Evolutionary conservation across 1,140 invertebrate species (phyloP).

Genomic region (Manduca sexta): DNA sequence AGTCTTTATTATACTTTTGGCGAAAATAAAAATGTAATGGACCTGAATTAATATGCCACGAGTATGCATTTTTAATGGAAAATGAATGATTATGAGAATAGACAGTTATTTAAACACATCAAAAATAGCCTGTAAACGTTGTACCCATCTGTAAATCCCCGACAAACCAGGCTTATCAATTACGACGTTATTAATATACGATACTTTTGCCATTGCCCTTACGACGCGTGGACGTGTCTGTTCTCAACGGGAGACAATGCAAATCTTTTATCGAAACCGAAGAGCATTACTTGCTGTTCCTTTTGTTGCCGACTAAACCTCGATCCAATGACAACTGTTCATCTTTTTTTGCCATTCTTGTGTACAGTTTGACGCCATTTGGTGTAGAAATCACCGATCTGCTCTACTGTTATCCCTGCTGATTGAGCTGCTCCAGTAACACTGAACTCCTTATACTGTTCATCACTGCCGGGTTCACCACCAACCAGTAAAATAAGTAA

Average conservation of each 20-base stretch:
- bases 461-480: constrained; percentile 37
- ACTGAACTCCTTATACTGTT: constrained; percentile 63
- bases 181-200: constrained; percentile 1
- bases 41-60: too few species aligned
- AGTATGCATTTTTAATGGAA: too few species aligned
- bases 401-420: constrained; percentile 59
- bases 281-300: constrained; percentile 12
- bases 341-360: constrained; percentile 68
- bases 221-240: constrained; percentile 1
- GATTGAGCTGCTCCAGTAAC: constrained; percentile 51
- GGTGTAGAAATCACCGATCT: constrained; percentile 61
- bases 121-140: too few species aligned
- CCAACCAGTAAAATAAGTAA: constrained; percentile 60
- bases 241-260: constrained; percentile 16
- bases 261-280: constrained; percentile 17
- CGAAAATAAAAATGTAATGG: too few species aligned
- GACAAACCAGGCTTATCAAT: constrained; percentile 1
- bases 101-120: too few species aligned
- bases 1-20: too few species aligned
- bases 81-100: too few species aligned
- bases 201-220: too few species aligned
- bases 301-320: constrained; percentile 42
- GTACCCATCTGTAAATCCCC: not conserved
- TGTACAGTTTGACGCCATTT: constrained; percentile 60
- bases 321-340: constrained; percentile 27